Percentiles rank a stretch among this genome's conserved stretches.
These are phyloP conservation scores for Megalopta genalis DNA, from an alignment of 1,140 invertebrate genomes.

Conservation along the genomic window DNA sequence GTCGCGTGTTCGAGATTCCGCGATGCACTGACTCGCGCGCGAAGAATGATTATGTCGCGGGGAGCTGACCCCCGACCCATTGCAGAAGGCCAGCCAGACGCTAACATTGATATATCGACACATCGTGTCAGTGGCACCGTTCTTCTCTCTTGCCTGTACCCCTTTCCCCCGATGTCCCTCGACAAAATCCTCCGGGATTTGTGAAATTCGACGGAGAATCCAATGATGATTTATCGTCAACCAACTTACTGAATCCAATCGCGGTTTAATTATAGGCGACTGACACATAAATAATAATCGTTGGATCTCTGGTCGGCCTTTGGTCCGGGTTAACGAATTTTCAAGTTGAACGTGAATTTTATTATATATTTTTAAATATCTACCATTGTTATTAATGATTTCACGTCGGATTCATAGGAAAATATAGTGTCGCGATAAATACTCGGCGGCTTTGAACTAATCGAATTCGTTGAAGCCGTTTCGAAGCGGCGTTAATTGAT, in stretches of 20 bases:
- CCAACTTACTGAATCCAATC: conserved; percentile 1
- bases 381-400: too few relatives aligned
- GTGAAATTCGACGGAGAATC: neutral
- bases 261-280: conserved; percentile 34
- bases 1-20: conserved; percentile 18
- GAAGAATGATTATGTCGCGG: conserved; percentile 28
- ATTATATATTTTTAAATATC: too few relatives aligned
- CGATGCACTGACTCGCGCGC: conserved; percentile 20
- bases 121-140: conserved; percentile 18
- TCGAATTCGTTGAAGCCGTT: too few relatives aligned
- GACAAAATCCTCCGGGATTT: neutral
- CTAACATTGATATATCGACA: conserved; percentile 13
- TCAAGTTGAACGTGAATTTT: too few relatives aligned
- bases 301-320: conserved; percentile 20
- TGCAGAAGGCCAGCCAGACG: conserved; percentile 39
- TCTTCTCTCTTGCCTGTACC: neutral
- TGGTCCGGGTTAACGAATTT: too few relatives aligned
- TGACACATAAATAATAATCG: conserved; percentile 11
- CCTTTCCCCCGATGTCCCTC: neutral
- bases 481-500: too few relatives aligned
- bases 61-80: conserved; percentile 43
- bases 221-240: conserved; percentile 5
- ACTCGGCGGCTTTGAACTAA: too few relatives aligned
- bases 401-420: too few relatives aligned
- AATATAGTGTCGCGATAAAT: too few relatives aligned